Conservation (phyloP, 1,140 invertebrate species). For the Pararge aegeria region DNA sequence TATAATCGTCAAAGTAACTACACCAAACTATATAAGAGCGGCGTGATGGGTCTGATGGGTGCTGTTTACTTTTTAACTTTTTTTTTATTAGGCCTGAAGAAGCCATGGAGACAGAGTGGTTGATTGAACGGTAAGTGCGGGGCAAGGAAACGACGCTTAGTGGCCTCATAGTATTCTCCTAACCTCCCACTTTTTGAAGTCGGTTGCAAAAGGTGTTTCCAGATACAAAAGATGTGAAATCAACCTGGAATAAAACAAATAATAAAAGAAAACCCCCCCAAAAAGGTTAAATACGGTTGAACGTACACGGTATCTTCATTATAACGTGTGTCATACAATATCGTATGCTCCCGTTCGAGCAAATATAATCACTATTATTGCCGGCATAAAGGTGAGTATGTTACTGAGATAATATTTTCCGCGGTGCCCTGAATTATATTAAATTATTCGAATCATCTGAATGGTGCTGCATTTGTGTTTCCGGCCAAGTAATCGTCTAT, state of each 20-base stretch:
- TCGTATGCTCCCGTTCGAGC: neutral
- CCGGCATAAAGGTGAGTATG: slow-evolving; percentile 14
- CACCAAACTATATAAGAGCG: no score
- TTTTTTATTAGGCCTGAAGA: no score
- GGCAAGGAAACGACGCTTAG: no score
- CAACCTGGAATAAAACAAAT: neutral
- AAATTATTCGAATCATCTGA: slow-evolving; percentile 28
- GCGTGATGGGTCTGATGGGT: no score
- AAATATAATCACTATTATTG: slow-evolving; percentile 9
- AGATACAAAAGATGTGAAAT: neutral
- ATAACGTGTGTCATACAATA: slow-evolving; percentile 13
- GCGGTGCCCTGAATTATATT: slow-evolving; percentile 31
- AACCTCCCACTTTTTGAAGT: no score
- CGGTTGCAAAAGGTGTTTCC: neutral
- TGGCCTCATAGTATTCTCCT: no score
- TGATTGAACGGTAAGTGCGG: no score
- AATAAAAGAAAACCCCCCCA: slow-evolving; percentile 1
- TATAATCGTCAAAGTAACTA: no score
- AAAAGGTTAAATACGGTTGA: slow-evolving; percentile 8
- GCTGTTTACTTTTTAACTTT: no score
- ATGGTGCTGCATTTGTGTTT: slow-evolving; percentile 20
- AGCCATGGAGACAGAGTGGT: no score
- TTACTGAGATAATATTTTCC: slow-evolving; percentile 24
- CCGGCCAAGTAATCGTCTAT: neutral
- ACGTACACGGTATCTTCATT: slow-evolving; percentile 13